Percentiles rank a stretch among this genome's conserved stretches.
phyloP scores from a whole-genome alignment of 2,797 vertebrate species.

The Margarornis squamiger region DNA sequence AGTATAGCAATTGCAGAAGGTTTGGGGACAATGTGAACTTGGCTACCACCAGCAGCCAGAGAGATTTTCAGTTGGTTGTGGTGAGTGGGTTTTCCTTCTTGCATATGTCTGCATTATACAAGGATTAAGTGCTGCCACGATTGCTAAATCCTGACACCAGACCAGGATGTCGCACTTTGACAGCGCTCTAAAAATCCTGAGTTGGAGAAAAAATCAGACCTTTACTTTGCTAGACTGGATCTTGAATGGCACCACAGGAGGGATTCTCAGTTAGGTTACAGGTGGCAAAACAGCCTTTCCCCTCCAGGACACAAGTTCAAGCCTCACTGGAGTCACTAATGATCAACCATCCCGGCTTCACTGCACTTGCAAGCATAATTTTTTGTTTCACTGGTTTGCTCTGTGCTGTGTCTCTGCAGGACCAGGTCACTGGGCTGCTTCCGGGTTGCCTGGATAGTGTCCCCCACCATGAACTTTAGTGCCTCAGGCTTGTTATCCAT shows the following conservation, averaged over 20 bases:
- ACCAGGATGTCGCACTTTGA: neutral
- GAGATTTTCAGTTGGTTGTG: fast-evolving
- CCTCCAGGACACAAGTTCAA: neutral
- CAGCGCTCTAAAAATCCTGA: neutral
- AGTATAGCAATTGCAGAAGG: neutral
- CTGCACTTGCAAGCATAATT: fast-evolving
- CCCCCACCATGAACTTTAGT: neutral
- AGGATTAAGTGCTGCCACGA: neutral
- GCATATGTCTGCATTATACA: neutral
- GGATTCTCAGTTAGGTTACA: neutral
- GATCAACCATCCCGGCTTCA: neutral
- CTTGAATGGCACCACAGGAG: neutral
- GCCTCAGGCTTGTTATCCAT: neutral
- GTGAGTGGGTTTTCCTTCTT: neutral
- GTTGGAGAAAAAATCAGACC: neutral
- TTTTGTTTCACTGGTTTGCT: neutral
- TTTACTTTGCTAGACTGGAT: neutral
- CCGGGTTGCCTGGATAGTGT: fast-evolving
- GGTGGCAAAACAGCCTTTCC: fast-evolving
- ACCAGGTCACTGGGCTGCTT: neutral
- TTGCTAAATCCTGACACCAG: neutral
- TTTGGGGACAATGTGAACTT: fast-evolving
- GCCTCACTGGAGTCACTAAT: neutral
- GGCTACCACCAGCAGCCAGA: neutral
- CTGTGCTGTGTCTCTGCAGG: neutral